Conservation (phyloP, 2,888 invertebrate genomes). For the Panopea generosa region DNA sequence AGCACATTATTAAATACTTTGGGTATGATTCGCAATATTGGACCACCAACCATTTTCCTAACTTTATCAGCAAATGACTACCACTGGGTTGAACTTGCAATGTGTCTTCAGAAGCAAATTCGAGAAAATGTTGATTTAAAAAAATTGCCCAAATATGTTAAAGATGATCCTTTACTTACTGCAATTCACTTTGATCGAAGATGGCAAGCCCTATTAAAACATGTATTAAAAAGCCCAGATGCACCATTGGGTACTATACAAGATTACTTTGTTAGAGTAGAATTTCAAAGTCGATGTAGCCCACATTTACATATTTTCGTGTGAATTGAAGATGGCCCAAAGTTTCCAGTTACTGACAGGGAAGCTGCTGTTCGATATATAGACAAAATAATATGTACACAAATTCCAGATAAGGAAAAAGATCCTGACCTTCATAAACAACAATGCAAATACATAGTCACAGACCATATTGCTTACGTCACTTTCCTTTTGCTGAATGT, state of each 20-base stretch:
- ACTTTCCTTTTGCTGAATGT: no score
- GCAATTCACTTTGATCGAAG: slow-evolving; percentile 53
- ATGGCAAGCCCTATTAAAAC: slow-evolving; percentile 35
- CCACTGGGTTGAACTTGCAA: slow-evolving; percentile 56
- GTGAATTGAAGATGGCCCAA: slow-evolving; percentile 22
- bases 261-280: slow-evolving; percentile 46
- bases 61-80: slow-evolving; percentile 62
- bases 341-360: slow-evolving; percentile 8
- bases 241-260: slow-evolving; percentile 30
- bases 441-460: not conserved
- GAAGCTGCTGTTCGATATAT: slow-evolving; percentile 25
- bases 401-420: not conserved
- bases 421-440: not conserved
- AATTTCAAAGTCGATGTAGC: slow-evolving; percentile 46
- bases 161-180: slow-evolving; percentile 41
- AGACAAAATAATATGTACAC: slow-evolving; percentile 5
- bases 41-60: slow-evolving; percentile 52
- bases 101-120: slow-evolving; percentile 31
- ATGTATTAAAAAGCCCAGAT: slow-evolving; percentile 11
- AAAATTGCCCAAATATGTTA: slow-evolving; percentile 14
- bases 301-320: slow-evolving; percentile 51
- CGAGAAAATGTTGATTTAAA: slow-evolving; percentile 19
- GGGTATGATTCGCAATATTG: slow-evolving; percentile 41
- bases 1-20: slow-evolving; percentile 47
- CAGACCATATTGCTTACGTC: not conserved